Base-by-base conservation (phyloP, 2,888 invertebrate genomes). In the Pyrrhopygopsis socrates region DNA sequence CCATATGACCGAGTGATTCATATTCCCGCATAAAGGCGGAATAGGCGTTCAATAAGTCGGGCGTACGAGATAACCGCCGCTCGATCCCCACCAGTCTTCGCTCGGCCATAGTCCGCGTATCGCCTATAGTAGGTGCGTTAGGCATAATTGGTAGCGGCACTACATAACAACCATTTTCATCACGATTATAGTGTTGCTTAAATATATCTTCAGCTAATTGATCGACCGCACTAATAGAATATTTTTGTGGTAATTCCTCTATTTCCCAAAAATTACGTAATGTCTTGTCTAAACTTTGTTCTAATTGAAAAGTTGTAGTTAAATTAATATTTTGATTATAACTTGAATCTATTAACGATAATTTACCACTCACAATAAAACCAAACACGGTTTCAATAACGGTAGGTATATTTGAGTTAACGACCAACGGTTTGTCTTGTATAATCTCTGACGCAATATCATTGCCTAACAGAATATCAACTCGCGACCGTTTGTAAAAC, bases 251-350 rank as follows among this genome's bases (percentile, higher is more conserved):
- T 29, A 70, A 18, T 2, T 70, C 30, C 67, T 87, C 87, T 11
- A 83, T 67, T 34, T 87, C 87, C 87, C 87, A 87, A 75, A 87
- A 84, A 54, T n/a, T 18, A 65, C 45, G 45, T 29, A 77, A 63
- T 41, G 45, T 45, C n/a, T 77, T n/a, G 29, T 77, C 45, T 2
- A 77, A 30, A 1, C 24, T 20, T 29, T 77, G 38, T 77, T 67
- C 50, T 34, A 34, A 11, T 11, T 34, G 9, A 4, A 4, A 65
- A 24, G 65, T 27, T 18, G 24, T 24, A 15, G 27, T 24, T 24
- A 24, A 65, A 65, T 29, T n/a, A 65, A 29, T 9, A 65, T 65
- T 65, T 29, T 65, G 5, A 8, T 15, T 24, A 29, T 8, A 65
- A 65, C 18, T n/a, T 24, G 15, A 24, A 24, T 24, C 9, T 6